Conservation (phyloP, 2,797 vertebrate genomes). For the Dallia pectoralis region DNA sequence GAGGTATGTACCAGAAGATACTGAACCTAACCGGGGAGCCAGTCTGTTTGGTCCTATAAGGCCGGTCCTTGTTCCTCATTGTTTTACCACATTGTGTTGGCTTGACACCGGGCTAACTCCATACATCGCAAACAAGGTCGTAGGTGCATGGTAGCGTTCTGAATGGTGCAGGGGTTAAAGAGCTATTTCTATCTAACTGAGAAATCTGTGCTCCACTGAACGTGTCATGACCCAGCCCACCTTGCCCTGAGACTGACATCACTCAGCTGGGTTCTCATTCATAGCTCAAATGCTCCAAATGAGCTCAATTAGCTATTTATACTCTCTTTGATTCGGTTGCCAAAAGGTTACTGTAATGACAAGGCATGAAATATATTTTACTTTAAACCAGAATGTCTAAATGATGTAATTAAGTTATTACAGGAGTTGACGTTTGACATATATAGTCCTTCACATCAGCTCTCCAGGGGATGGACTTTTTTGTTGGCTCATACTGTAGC, state of each 20-base stretch:
- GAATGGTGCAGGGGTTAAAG: too few species aligned
- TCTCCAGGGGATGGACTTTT: not conserved
- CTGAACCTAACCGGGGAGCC: not conserved
- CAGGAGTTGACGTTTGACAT: not conserved
- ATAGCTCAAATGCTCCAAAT: not conserved
- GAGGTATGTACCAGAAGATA: slow-evolving; percentile 48
- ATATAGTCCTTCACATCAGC: not conserved
- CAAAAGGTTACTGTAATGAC: slow-evolving; percentile 34
- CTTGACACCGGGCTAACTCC: not conserved
- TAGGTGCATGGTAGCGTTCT: too few species aligned
- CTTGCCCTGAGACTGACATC: not conserved
- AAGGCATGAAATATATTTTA: slow-evolving; percentile 30
- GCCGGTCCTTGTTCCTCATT: not conserved
- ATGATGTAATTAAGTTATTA: not conserved
- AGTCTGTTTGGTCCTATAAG: not conserved
- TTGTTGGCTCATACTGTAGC: not conserved
- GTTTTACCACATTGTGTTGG: not conserved
- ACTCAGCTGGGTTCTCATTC: not conserved
- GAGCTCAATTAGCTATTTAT: slow-evolving; percentile 11
- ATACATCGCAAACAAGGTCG: too few species aligned
- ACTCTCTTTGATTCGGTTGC: slow-evolving; percentile 25
- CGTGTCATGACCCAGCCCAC: not conserved
- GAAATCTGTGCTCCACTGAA: not conserved
- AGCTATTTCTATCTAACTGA: not conserved
- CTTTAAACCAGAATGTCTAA: not conserved